Evolutionary conservation across 2,888 invertebrate genomes (phyloP).

Genomic region (Trileptium ribeirensis): DNA sequence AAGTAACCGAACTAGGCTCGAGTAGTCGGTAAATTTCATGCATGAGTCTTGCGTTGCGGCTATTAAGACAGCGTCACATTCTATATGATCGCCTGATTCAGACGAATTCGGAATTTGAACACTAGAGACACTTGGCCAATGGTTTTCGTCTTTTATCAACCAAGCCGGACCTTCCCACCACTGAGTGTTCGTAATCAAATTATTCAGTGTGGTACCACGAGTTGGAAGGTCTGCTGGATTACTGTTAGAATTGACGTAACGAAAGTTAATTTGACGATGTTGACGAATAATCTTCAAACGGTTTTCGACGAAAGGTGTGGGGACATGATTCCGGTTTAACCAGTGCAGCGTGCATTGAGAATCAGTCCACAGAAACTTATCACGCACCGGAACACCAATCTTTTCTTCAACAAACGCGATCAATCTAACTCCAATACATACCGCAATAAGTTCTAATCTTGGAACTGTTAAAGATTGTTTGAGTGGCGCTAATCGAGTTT

Average conservation of each 20-base stretch:
- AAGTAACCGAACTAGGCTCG: not conserved
- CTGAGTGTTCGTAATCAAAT: not conserved
- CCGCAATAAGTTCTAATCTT: not conserved
- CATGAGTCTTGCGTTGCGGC: not conserved
- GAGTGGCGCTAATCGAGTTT: not conserved
- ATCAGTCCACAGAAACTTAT: not conserved
- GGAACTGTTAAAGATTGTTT: not conserved
- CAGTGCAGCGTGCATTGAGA: not conserved
- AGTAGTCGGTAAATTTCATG: not conserved
- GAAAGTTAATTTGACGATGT: not conserved
- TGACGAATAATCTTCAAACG: not conserved
- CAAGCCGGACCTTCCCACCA: constrained; percentile 1
- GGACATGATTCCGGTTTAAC: not conserved
- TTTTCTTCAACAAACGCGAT: not conserved
- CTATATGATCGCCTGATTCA: not conserved
- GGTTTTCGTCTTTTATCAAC: not conserved
- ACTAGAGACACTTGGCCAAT: not conserved
- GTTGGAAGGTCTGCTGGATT: constrained; percentile 12
- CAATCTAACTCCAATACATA: not conserved
- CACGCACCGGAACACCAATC: not conserved
- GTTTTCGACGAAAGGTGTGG: not conserved
- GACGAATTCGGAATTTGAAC: not conserved
- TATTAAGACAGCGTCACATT: not conserved
- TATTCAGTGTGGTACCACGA: not conserved
- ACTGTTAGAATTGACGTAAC: not conserved